phyloP scores from a whole-genome alignment of 2,797 vertebrate species.

The Nyctibius grandis region DNA sequence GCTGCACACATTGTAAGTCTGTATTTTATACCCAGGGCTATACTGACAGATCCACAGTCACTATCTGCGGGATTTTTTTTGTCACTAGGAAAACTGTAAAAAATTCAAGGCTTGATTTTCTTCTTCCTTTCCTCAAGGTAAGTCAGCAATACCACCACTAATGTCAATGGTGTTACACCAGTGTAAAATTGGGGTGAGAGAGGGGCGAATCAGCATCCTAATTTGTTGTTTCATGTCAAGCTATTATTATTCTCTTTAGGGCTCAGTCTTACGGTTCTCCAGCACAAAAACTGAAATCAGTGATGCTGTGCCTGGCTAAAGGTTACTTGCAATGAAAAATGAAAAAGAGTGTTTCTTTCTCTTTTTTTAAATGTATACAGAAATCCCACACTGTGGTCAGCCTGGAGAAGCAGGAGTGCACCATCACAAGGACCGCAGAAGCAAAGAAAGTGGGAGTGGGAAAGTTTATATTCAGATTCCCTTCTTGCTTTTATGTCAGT shows the following conservation, averaged over 20 bases:
- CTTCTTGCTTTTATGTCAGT: rapidly evolving
- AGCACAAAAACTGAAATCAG: background rate
- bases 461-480: background rate
- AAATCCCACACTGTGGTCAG: background rate
- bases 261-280: background rate
- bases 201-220: background rate
- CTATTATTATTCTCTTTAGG: background rate
- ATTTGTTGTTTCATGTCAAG: background rate
- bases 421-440: background rate
- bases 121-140: background rate
- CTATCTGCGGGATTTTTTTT: background rate
- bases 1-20: background rate
- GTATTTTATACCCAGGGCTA: background rate
- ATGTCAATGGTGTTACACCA: background rate
- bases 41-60: background rate
- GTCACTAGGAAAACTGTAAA: background rate
- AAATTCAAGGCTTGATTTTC: background rate
- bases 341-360: background rate
- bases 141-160: background rate
- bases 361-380: background rate
- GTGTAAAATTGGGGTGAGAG: background rate
- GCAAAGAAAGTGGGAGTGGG: background rate
- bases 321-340: background rate
- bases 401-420: background rate
- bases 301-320: background rate